Conservation (phyloP, 2,113 vertebrate species). For the Leptobrachium ailaonicum region DNA sequence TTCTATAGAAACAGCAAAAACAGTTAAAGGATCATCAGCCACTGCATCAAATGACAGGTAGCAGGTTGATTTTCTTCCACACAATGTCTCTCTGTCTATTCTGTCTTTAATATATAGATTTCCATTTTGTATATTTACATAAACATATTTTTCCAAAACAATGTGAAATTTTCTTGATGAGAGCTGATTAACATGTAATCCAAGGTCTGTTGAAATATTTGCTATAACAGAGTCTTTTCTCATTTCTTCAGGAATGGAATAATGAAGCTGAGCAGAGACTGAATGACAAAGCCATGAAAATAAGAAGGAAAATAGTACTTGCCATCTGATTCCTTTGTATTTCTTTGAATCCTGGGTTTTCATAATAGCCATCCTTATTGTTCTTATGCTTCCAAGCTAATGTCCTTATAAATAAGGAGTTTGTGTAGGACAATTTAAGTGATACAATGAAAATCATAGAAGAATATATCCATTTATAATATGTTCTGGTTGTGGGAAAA, state of each 20-base stretch:
- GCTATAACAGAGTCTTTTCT: conserved; percentile 67
- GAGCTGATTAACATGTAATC: conserved; percentile 63
- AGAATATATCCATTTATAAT: neutral
- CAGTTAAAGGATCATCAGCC: conserved; percentile 69
- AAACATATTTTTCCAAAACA: conserved; percentile 58
- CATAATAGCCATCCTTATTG: neutral
- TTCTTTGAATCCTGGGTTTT: neutral
- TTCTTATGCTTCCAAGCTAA: neutral
- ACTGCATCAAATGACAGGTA: conserved; percentile 71
- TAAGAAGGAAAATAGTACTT: conserved; percentile 8
- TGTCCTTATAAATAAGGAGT: neutral
- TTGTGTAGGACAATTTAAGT: neutral
- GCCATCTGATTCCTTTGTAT: conserved; percentile 13
- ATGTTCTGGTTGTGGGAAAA: neutral
- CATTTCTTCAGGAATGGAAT: conserved; percentile 71
- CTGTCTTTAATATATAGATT: conserved; percentile 65
- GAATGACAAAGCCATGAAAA: conserved; percentile 19
- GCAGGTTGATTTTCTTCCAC: conserved; percentile 63
- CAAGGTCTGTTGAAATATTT: conserved; percentile 69
- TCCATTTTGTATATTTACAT: conserved; percentile 44
- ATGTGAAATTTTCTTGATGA: conserved; percentile 63
- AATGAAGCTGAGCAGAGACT: conserved; percentile 52
- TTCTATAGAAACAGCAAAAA: conserved; percentile 65
- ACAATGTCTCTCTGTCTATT: conserved; percentile 75
- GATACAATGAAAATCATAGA: neutral